Conservation (phyloP, 2,113 vertebrate species). For the Eulemur macaco region DNA sequence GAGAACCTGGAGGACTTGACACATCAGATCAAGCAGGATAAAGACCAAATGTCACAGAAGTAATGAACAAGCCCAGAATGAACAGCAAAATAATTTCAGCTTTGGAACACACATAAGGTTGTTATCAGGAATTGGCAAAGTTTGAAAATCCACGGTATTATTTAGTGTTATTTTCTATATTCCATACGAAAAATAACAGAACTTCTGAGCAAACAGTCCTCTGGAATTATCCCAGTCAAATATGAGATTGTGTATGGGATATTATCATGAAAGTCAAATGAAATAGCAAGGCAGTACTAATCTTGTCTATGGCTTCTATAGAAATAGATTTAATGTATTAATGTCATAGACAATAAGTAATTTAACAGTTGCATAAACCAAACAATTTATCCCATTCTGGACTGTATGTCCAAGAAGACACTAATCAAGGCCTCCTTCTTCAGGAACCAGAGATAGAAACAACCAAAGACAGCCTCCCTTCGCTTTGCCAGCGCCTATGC, state of each 20-base stretch:
- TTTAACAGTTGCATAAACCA: background rate
- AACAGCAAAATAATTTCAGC: background rate
- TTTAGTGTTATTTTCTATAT: background rate
- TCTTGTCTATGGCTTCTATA: background rate
- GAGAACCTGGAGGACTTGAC: background rate
- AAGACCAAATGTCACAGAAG: slow-evolving; percentile 19
- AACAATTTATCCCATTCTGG: background rate
- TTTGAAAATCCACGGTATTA: background rate
- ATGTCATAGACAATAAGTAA: background rate
- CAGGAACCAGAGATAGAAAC: background rate
- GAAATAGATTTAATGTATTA: background rate
- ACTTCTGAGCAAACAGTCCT: background rate
- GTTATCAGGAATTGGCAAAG: background rate
- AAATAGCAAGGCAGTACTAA: slow-evolving; percentile 17
- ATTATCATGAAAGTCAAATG: slow-evolving; percentile 33
- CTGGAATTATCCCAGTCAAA: slow-evolving; percentile 11
- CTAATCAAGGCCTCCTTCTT: background rate
- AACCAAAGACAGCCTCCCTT: background rate
- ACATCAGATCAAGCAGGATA: background rate
- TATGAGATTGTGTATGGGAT: background rate
- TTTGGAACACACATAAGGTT: background rate
- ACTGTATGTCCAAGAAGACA: background rate
- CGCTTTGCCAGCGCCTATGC: background rate
- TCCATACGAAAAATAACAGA: background rate
- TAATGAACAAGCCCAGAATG: background rate